These are phyloP conservation scores for Tetraneura akinire DNA, from an alignment of 1,140 invertebrate genomes.

Conservation along the genomic window DNA sequence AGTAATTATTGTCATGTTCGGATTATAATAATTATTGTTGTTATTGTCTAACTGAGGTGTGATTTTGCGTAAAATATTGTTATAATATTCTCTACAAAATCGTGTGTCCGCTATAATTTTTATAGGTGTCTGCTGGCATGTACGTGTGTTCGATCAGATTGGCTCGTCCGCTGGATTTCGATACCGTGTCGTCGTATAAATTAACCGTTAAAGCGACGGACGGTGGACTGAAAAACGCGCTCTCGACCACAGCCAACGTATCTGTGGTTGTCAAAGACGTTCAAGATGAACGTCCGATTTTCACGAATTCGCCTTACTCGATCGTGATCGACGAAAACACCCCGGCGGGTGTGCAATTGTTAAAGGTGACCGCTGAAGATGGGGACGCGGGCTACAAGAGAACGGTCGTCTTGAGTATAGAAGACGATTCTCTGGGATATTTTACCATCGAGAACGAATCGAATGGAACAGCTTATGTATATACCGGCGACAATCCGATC, in stretches of 20 bases:
- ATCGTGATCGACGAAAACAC: slow-evolving; percentile 75
- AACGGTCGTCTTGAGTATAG: slow-evolving; percentile 67
- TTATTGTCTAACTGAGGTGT: no score
- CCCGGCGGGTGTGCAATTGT: slow-evolving; percentile 62
- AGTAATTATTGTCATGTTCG: no score
- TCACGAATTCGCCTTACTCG: slow-evolving; percentile 77
- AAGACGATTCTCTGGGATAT: slow-evolving; percentile 70
- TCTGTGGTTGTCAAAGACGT: slow-evolving; percentile 75
- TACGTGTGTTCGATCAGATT: slow-evolving; percentile 71
- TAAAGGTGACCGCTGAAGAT: slow-evolving; percentile 73
- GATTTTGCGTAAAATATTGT: no score
- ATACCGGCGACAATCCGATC: slow-evolving; percentile 68
- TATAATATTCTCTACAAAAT: no score
- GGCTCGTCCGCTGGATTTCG: slow-evolving; percentile 70
- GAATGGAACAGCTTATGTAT: slow-evolving; percentile 57
- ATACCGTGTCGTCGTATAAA: slow-evolving; percentile 71
- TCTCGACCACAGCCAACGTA: slow-evolving; percentile 71
- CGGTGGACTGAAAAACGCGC: slow-evolving; percentile 62
- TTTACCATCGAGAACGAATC: slow-evolving; percentile 65
- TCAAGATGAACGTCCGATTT: slow-evolving; percentile 79
- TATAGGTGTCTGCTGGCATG: slow-evolving; percentile 69
- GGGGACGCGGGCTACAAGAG: slow-evolving; percentile 72
- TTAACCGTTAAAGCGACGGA: slow-evolving; percentile 71
- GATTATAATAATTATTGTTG: no score
- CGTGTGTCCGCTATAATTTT: slow-evolving; percentile 52